These are phyloP conservation scores for Callocephalon fimbriatum DNA, from an alignment of 2,113 vertebrate species.

Conservation along the genomic window DNA sequence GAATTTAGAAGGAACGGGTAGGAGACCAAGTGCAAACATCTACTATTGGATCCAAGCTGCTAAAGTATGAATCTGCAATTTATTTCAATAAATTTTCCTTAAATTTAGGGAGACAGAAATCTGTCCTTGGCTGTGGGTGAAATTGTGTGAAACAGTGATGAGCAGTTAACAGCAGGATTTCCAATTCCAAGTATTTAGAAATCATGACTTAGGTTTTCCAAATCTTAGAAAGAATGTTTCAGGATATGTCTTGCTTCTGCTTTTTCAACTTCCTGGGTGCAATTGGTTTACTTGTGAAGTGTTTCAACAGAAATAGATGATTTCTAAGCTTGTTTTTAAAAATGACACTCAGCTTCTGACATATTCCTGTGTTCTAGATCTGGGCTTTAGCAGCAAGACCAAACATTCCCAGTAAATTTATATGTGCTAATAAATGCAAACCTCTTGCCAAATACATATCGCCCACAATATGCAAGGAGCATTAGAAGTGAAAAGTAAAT, in stretches of 20 bases:
- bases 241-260: neutral
- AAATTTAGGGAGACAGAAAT: neutral
- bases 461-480: constrained; percentile 22
- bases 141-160: neutral
- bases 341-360: constrained; percentile 1
- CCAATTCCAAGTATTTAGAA: neutral
- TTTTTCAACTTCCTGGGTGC: neutral
- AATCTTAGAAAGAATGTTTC: neutral
- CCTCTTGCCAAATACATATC: constrained; percentile 33
- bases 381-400: constrained; percentile 54
- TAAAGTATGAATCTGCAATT: neutral
- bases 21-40: neutral
- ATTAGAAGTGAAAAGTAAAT: constrained; percentile 51
- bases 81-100: neutral
- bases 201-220: neutral
- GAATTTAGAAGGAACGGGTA: neutral
- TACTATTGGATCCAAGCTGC: neutral
- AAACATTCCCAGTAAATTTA: constrained; percentile 61
- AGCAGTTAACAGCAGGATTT: neutral
- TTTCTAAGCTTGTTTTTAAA: constrained; percentile 7
- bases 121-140: neutral
- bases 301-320: neutral
- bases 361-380: constrained; percentile 20
- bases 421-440: constrained; percentile 54
- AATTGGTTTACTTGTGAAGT: neutral